A percentile compares a stretch with the other conserved stretches of the same genome.
Evolutionary conservation across 1,140 invertebrate species (phyloP).

Genomic region (Radopholus similis): DNA sequence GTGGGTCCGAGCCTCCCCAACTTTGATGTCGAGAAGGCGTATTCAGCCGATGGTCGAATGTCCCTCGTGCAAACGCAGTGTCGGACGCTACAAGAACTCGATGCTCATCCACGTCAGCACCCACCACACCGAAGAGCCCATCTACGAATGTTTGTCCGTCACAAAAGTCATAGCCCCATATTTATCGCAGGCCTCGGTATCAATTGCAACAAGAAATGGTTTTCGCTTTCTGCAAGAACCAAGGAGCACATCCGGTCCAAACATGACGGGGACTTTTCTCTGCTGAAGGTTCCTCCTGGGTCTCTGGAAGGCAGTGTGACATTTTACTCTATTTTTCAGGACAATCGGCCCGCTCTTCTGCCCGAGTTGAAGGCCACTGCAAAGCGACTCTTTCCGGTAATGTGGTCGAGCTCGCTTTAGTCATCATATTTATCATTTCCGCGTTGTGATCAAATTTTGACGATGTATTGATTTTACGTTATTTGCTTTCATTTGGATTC

Average conservation of each 20-base stretch:
- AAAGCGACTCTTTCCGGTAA: slow-evolving; percentile 14
- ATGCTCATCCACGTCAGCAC: slow-evolving; percentile 30
- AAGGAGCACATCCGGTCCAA: slow-evolving; percentile 26
- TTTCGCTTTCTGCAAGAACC: slow-evolving; percentile 22
- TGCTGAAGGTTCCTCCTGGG: slow-evolving; percentile 22
- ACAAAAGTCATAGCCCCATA: too few relatives aligned
- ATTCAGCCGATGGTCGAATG: slow-evolving; percentile 31
- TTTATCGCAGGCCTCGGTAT: too few relatives aligned
- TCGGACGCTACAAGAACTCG: slow-evolving; percentile 29
- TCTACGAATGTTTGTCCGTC: slow-evolving; percentile 23
- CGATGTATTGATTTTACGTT: too few relatives aligned
- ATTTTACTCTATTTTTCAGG: slow-evolving; percentile 8
- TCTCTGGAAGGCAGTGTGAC: background rate
- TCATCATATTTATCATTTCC: too few relatives aligned
- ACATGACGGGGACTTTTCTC: slow-evolving; percentile 13
- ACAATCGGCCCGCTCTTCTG: slow-evolving; percentile 23
- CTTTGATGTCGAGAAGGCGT: background rate
- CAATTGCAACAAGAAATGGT: slow-evolving; percentile 33
- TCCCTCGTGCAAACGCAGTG: slow-evolving; percentile 17
- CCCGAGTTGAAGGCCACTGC: slow-evolving; percentile 21
- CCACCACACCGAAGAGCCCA: slow-evolving; percentile 28
- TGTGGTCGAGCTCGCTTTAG: slow-evolving; percentile 6
- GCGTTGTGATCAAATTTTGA: too few relatives aligned
- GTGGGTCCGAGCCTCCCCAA: background rate
- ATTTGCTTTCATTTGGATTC: too few relatives aligned